Conservation (phyloP, 2,113 vertebrate genomes). For the Gallinago jamesoni region DNA sequence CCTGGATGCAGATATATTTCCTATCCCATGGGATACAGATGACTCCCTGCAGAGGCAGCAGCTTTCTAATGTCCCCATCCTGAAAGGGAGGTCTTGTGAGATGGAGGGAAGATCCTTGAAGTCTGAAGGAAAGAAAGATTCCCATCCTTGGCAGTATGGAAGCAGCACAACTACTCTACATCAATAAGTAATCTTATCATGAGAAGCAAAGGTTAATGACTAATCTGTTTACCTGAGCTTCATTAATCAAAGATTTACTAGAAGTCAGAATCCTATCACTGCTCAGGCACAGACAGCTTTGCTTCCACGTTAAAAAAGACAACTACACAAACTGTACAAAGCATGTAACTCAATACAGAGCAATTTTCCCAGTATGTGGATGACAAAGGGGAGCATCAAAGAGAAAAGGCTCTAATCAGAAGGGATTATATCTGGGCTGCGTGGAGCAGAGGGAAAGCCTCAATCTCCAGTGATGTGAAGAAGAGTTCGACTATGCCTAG, state of each 20-base stretch:
- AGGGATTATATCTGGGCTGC: slow-evolving; percentile 29
- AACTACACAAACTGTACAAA: not conserved
- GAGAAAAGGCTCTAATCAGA: slow-evolving; percentile 56
- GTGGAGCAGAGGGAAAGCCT: slow-evolving; percentile 28
- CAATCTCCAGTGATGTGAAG: not conserved
- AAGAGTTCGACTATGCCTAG: slow-evolving; percentile 8
- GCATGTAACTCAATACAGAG: slow-evolving; percentile 47
- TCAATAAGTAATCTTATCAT: slow-evolving; percentile 68
- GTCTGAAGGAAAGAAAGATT: not conserved
- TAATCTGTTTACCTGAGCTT: slow-evolving; percentile 69
- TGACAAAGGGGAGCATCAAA: slow-evolving; percentile 62
- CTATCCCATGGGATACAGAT: not conserved
- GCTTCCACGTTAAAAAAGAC: slow-evolving; percentile 46
- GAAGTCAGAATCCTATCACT: slow-evolving; percentile 5
- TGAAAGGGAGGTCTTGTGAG: not conserved
- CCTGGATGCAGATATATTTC: not conserved
- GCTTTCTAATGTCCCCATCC: not conserved
- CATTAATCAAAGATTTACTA: slow-evolving; percentile 69
- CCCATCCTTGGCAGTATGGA: not conserved
- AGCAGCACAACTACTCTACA: slow-evolving; percentile 1
- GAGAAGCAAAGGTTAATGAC: slow-evolving; percentile 70
- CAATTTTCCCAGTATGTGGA: slow-evolving; percentile 28
- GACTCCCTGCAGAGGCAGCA: not conserved
- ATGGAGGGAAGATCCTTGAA: not conserved
- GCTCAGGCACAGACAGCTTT: slow-evolving; percentile 13